A percentile compares a stretch with the other conserved stretches of the same genome.
These are phyloP conservation scores for Phalacrocorax carbo DNA, from an alignment of 2,113 vertebrate genomes.

Conservation along the genomic window DNA sequence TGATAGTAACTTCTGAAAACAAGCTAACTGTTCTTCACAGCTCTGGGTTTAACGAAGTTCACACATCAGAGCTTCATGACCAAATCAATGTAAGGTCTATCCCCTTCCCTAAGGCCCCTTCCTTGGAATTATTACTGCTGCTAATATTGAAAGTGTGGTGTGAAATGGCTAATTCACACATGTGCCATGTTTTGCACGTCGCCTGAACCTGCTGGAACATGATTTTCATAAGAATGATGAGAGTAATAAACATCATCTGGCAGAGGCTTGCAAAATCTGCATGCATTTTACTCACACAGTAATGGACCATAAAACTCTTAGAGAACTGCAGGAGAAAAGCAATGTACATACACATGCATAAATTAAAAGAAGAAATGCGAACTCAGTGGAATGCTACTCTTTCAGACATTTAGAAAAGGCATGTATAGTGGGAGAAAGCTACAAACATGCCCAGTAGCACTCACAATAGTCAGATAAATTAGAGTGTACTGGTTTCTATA, in stretches of 20 bases:
- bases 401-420: slow-evolving; percentile 36
- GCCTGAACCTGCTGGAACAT: slow-evolving; percentile 78
- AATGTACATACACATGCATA: slow-evolving; percentile 70
- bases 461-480: slow-evolving; percentile 28
- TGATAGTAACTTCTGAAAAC: slow-evolving; percentile 32
- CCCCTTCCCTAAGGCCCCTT: slow-evolving; percentile 61
- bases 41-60: slow-evolving; percentile 57
- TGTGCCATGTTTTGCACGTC: slow-evolving; percentile 65
- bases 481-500: background rate
- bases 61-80: slow-evolving; percentile 57
- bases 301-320: slow-evolving; percentile 79
- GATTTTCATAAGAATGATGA: slow-evolving; percentile 80
- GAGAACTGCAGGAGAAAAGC: slow-evolving; percentile 77
- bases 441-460: background rate
- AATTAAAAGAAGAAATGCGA: slow-evolving; percentile 73
- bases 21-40: slow-evolving; percentile 46
- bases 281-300: slow-evolving; percentile 77
- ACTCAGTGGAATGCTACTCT: slow-evolving; percentile 30
- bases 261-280: slow-evolving; percentile 78
- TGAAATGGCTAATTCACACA: slow-evolving; percentile 79
- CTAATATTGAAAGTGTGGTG: slow-evolving; percentile 71
- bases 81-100: slow-evolving; percentile 60
- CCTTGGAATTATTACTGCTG: slow-evolving; percentile 68
- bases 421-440: background rate
- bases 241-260: slow-evolving; percentile 80